Evolutionary conservation across 2,888 invertebrate species (phyloP), one percentile per base, ranked within the genome.

Genomic region (Drosophila parthenogenetica): DNA sequence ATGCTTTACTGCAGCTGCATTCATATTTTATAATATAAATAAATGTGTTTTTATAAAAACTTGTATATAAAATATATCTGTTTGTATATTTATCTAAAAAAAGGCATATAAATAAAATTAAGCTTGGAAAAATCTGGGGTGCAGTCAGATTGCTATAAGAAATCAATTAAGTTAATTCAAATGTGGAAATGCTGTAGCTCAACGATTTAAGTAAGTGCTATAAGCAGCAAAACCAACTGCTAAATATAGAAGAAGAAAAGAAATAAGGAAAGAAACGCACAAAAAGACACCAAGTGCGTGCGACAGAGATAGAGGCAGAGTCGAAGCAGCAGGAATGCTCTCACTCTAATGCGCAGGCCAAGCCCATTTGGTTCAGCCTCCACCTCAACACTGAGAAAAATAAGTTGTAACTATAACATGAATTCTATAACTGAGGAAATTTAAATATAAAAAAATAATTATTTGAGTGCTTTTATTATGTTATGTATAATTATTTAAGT

Each of bases 331-430:
- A 65, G 49, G 53, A 78, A 66, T 70, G n/a, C 55, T 74, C 79
- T 79, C 69, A 67, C 82, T 79, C 67, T 63, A 81, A 65, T 66
- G 76, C 68, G 61, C 64, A 85, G 84, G 64, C 89, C 83, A 86
- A 83, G 69, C 86, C 83, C 83, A 88, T 88, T 86, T 72, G 62
- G 60, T 57, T 63, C 66, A 60, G 61, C 77, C 69, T 40, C 65
- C 58, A 39, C 39, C 22, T 16, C 29, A 68, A 45, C 75, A 79
- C 79, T 69, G 17, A 22, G 40, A 50, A 14, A 60, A 74, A 57
- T 2, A 1, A 11, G 53, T 16, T 43, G 16, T 0, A 13, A 0
- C 10, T 5, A 14, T 3, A 3, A 5, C 7, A 8, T 29, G 8
- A 29, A 22, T 22, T 22, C 8, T 29, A 29, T 8, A 29, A 2